Percentiles rank a stretch among this genome's conserved stretches.
Evolutionary conservation across 2,797 vertebrate species (phyloP).

Genomic region (Parauchenoglanis punctatus): DNA sequence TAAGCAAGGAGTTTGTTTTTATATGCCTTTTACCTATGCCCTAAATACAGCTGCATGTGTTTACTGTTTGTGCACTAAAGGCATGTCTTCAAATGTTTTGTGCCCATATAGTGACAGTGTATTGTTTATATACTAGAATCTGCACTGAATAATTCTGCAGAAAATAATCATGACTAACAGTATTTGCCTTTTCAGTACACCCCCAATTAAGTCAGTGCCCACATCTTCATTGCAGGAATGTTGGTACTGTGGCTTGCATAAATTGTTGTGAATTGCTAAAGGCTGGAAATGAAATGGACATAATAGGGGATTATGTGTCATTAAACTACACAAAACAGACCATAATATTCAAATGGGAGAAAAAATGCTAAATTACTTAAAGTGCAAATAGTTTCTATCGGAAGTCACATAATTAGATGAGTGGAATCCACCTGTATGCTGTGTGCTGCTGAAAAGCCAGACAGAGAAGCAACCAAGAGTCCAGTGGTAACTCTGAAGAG

Average conservation of each 20-base stretch:
- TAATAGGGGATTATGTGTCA: background rate
- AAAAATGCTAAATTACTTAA: background rate
- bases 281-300: background rate
- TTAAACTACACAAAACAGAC: no score
- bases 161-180: background rate
- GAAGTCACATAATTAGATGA: background rate
- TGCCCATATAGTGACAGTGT: background rate
- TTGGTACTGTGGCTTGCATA: background rate
- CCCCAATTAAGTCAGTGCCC: background rate
- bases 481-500: background rate
- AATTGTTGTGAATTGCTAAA: background rate
- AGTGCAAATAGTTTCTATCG: background rate
- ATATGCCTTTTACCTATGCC: constrained; percentile 17
- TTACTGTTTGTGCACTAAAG: background rate
- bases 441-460: background rate
- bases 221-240: background rate
- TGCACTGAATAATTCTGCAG: background rate
- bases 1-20: background rate
- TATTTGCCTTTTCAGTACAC: background rate
- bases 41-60: constrained; percentile 22
- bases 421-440: background rate
- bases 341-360: background rate
- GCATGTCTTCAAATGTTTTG: constrained; percentile 16
- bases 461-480: background rate
- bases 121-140: background rate